Evolutionary conservation across 2,888 invertebrate species (phyloP), one percentile per base, ranked within the genome.

Genomic region (Epiblema foenella): DNA sequence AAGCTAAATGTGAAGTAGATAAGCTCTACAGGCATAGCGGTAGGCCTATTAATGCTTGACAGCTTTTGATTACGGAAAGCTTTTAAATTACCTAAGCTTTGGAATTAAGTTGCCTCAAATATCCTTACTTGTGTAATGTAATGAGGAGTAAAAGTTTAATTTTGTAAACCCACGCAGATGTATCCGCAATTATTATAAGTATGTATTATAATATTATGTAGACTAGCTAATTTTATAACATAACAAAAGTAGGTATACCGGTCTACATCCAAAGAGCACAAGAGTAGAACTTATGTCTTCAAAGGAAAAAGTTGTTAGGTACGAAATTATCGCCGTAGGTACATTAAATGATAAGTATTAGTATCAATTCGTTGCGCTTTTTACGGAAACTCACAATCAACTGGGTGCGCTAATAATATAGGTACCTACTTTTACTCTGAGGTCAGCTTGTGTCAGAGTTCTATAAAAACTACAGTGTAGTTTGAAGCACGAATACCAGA

Each of bases 1-100:
- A 71, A 71, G 71, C 62, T 67, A 67, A 71, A 71, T 66, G 71
- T 71, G 51, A 69, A 54, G 51, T 42, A 65, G 71, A 71, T 71
- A 71, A 71, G 56, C 56, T 56, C 12, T 15, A 51, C 60, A 71
- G 70, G 66, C 66, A 56, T 71, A 67, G 39, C 71, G 70, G 66
- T 66, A 71, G 59, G 54, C 66, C 60, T 67, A 71, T 71, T 71
- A 67, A 66, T 24, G 60, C 66, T 17, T 71, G 71, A 71, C 71
- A 71, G 71, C 49, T 67, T 62, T 57, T 67, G 66, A 71, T 71
- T 71, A 62, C 37, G 59, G 59, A 54, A 54, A 70, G 65, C 70
- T 70, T 71, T 71, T 59, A 67, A 71, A 67, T 67, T 69, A 24
- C 24, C 24, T 24, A 57, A 66, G 46, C 46, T 57, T 66, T 11